Evolutionary conservation across 2,888 invertebrate species (phyloP).

Genomic region (Athalia circularis): DNA sequence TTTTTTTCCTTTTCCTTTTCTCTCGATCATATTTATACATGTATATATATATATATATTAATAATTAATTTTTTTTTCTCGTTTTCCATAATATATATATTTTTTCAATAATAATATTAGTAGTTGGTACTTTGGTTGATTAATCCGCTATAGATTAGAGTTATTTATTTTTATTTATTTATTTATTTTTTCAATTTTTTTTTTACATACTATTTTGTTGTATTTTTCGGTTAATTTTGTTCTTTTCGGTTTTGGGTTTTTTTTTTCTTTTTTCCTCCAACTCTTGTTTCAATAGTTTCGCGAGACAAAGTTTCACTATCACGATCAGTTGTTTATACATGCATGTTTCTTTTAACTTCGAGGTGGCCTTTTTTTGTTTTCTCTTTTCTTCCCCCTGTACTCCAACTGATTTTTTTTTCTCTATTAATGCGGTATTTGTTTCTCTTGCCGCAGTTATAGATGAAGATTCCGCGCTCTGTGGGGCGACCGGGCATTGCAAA

Average conservation of each 20-base stretch:
- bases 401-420: constrained; percentile 22
- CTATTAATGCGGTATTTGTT: constrained; percentile 26
- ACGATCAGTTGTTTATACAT: background rate
- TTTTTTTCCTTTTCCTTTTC: constrained; percentile 58
- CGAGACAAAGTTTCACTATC: too few relatives aligned
- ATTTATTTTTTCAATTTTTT: constrained; percentile 49
- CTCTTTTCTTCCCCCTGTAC: constrained; percentile 6
- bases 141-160: constrained; percentile 77
- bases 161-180: constrained; percentile 50
- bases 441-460: constrained; percentile 43
- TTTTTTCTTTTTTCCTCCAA: background rate
- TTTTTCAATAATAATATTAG: constrained; percentile 72
- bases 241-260: constrained; percentile 25
- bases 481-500: constrained; percentile 36
- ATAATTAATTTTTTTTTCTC: constrained; percentile 52
- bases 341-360: background rate
- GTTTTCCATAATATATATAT: constrained; percentile 25
- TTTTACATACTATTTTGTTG: constrained; percentile 50
- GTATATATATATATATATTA: constrained; percentile 75
- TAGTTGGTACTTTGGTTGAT: constrained; percentile 84
- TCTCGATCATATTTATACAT: constrained; percentile 76
- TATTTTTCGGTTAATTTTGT: constrained; percentile 12
- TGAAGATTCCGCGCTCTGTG: constrained; percentile 45
- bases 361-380: background rate
- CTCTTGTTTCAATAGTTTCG: background rate